phyloP scores from a whole-genome alignment of 2,113 vertebrate species.

The Heloderma charlesbogerti region DNA sequence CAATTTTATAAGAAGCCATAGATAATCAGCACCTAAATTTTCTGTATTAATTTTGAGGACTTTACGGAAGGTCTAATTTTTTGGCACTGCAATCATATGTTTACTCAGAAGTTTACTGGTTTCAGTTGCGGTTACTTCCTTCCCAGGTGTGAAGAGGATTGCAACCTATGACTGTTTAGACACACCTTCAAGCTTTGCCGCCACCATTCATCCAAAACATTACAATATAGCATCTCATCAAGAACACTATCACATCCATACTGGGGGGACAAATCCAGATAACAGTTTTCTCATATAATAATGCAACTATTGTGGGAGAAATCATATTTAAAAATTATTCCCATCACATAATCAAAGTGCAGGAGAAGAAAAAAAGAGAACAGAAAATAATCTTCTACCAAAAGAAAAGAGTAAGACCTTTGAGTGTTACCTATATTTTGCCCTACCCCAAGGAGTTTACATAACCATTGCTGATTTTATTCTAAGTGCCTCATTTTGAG shows the following conservation, averaged over 20 bases:
- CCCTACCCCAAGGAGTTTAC: not conserved
- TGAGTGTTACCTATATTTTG: not conserved
- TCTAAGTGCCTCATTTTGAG: not conserved
- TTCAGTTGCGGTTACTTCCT: not conserved
- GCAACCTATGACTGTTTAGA: not conserved
- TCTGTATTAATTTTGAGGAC: not conserved
- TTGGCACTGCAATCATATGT: not conserved
- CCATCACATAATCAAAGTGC: not conserved
- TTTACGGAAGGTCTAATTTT: not conserved
- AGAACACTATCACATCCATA: not conserved
- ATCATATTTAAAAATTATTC: not conserved
- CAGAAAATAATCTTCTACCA: not conserved
- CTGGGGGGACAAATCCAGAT: not conserved
- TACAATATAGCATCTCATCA: not conserved
- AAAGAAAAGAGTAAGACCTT: not conserved
- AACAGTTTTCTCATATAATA: not conserved
- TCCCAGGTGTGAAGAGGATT: not conserved
- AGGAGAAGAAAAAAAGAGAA: not conserved
- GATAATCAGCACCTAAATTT: not conserved
- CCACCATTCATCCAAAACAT: not conserved
- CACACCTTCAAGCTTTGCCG: not conserved
- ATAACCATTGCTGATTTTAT: slow-evolving; percentile 7
- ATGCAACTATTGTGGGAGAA: not conserved
- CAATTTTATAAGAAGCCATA: not conserved
- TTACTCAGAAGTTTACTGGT: not conserved